Base-by-base conservation (phyloP, 2,888 invertebrate species). In the Chouioia cunea region DNA sequence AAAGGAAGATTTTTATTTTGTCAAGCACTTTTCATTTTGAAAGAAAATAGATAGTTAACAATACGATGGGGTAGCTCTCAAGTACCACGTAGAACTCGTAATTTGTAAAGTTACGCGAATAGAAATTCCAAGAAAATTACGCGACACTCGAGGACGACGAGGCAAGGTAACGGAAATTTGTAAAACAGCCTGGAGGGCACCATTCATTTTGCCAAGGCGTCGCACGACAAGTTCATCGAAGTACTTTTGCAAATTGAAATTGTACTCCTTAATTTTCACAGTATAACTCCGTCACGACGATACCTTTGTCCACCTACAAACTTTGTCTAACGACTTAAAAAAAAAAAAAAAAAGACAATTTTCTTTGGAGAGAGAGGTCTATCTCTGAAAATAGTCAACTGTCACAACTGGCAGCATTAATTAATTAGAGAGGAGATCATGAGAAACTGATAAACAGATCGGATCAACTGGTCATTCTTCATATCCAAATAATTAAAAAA, bases 71-170 rank as follows among this genome's bases (percentile, higher is more conserved):
- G 27, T 2, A 6, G 27, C 36, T 6, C 10, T 6, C 36, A 10
- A 36, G 36, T 36, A 36, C 36, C 36, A 8, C 36, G 36, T 36
- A 36, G 6, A 36, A 36, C 36, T 36, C 36, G 36, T 36, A 36
- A 57, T 57, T 57, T 43, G 16, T 18, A 43, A 8, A 18, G 14
- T 12, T 18, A 3, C 56, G 56, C 18, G 18, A 57, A 18, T 22
- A 23, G 56, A 22, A 59, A 23, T 48, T 22, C 36, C 12, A 44
- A n/a, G 63, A 63, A 63, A 63, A 63, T 63, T 63, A 22, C 22
- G 22, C 44, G 18, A 20, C 23, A 44, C 57, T 57, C 44, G 8
- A 18, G 4, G 27, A 27, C 56, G 56, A 27, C 16, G 27, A 27
- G 16, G 53, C 20, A 15, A 15, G 23, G 36, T 44, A 6, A 23